Base-by-base conservation (phyloP, 2,797 vertebrate genomes). In the Catamblyrhynchus diadema region DNA sequence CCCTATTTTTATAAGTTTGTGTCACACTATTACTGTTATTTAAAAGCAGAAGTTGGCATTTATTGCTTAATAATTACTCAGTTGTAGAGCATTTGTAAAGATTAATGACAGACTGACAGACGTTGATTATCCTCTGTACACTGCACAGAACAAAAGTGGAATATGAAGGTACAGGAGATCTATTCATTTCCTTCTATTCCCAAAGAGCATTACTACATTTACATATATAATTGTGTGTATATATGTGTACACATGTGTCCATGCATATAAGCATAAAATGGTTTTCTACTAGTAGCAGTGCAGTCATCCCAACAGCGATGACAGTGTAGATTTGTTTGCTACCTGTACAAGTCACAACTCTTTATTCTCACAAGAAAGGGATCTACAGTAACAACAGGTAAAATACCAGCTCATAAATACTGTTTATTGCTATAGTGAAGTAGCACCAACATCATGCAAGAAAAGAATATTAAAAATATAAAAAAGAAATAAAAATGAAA, bases 31-130 rank as follows among this genome's bases (percentile, higher is more conserved):
- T 60, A 51, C 30, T 73, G 16, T 66, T 89, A 90, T 85, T 89
- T 90, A 80, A 89, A 95, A 71, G 62, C 22, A 87, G 47, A 90
- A 69, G 28, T 35, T 75, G 81, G 18, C 37, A 62, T 90, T 90
- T 86, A 81, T 86, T 92, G 24, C 54, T 72, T 57, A 59, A 60
- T 87, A 91, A 75, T 85, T 61, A 88, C 22, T 69, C 32, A 37
- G 32, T 66, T 88, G 62, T 33, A 70, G 37, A 77, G 13, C 33
- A 25, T 80, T 81, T 81, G 9, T 37, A 66, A 83, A 79, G 51
- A 91, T 85, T 59, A 65, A 84, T 72, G 47, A 54, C 33, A 74
- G 42, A 69, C 33, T 82, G 81, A 53, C 21, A 69, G 37, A 88
- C 10, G 25, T 6, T 79, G 50, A 78, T 81, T 90, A 33, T 57